Base-by-base conservation (phyloP, 2,797 vertebrate species). In the Alcedo atthis region DNA sequence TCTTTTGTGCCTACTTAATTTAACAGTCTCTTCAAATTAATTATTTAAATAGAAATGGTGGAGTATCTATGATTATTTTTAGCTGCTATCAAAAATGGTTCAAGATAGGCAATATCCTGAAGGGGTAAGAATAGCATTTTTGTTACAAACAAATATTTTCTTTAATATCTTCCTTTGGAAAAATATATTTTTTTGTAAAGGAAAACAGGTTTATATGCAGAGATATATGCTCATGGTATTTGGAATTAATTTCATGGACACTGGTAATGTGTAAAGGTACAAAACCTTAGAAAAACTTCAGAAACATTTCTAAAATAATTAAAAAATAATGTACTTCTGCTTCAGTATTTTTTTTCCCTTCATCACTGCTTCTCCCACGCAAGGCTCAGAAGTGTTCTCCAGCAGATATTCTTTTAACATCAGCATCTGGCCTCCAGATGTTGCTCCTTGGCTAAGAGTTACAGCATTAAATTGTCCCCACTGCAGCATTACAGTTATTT, bases 371-470 rank as follows among this genome's bases (percentile, higher is more conserved):
- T 62, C 33, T 26, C 37, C 19, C 42, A 45, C 17, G 5, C 64
- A 69, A 53, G 43, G 17, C 37, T 86, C 53, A 64, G 46, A 90
- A 77, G 28, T 54, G 40, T 70, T 80, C 25, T 74, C 46, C 43
- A 68, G 77, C 55, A 93, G 51, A 61, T 76, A 76, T 12, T 82
- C 25, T 64, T 69, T 69, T 66, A 88, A 70, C 37, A 69, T 24
- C 66, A 74, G 37, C 84, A 86, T 83, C 74, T 86, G 81, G 53
- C 46, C 37, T 88, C 81, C 94, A 90, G 73, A 80, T 93, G 77
- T 85, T 92, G 51, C 22, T 80, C 77, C 46, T 73, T 83, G 84
- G 77, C 73, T 85, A 69, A 30, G 64, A 77, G 59, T 64, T 93
- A 67, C 17, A n/a, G 43, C 42, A 70, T 77, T 82, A 80, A 66